phyloP scores from a whole-genome alignment of 2,113 vertebrate species.

The Siphamia tubifer region DNA sequence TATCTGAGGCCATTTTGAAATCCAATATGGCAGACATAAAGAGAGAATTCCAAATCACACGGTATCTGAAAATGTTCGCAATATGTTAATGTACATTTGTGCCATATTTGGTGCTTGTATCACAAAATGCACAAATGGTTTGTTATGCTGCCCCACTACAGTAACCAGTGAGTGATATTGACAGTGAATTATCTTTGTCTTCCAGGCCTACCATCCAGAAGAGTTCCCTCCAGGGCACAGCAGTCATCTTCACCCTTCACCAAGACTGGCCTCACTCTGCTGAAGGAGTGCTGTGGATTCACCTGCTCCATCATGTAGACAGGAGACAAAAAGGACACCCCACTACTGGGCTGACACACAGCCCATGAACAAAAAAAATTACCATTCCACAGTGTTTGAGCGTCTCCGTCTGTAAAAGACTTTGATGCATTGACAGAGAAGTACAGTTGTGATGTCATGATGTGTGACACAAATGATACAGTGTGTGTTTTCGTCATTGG shows the following conservation, averaged over 20 bases:
- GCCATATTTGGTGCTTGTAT: no score
- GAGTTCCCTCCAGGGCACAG: conserved; percentile 74
- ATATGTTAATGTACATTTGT: no score
- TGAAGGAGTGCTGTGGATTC: conserved; percentile 91
- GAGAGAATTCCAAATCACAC: no score
- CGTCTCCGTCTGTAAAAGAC: conserved; percentile 23
- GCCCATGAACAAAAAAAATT: background rate
- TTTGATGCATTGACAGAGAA: background rate
- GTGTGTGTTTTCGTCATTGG: background rate
- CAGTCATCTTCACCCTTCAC: conserved; percentile 78
- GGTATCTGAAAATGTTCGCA: no score
- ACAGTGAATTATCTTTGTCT: background rate
- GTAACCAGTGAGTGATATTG: background rate
- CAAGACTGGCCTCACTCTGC: conserved; percentile 86
- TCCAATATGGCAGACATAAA: no score
- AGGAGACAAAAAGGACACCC: background rate
- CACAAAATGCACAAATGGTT: no score
- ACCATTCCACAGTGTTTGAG: conserved; percentile 13
- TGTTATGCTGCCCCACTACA: no score
- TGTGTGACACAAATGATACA: background rate
- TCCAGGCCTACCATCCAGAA: conserved; percentile 73
- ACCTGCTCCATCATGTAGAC: conserved; percentile 89
- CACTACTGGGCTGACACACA: background rate
- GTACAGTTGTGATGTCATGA: background rate
- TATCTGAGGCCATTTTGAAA: no score